Percentiles rank a stretch among this genome's conserved stretches.
phyloP scores from a whole-genome alignment of 2,888 invertebrate genomes.

The Macrophya annulata region DNA sequence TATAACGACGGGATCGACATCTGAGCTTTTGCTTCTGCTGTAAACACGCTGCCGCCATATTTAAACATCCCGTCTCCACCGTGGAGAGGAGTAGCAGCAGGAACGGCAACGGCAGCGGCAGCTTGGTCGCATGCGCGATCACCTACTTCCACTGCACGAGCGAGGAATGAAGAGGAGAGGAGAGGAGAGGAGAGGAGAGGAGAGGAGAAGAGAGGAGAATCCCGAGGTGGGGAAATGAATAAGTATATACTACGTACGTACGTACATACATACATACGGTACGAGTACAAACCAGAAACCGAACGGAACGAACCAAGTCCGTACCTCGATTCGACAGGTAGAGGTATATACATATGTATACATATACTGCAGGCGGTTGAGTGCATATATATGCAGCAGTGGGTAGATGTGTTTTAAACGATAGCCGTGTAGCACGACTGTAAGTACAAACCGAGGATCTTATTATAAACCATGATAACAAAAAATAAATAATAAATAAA shows the following conservation, averaged over 20 bases:
- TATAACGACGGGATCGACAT: background rate
- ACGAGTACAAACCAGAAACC: conserved; percentile 1
- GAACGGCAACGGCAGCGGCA: background rate
- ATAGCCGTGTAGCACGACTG: background rate
- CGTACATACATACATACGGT: too few species aligned
- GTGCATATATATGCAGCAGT: background rate
- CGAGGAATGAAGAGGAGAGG: too few species aligned
- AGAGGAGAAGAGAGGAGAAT: conserved; percentile 29
- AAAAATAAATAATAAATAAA: background rate
- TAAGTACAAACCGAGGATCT: background rate
- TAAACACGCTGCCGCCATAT: conserved; percentile 71
- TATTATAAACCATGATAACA: background rate
- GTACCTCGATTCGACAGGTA: background rate
- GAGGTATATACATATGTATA: background rate
- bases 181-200: too few species aligned
- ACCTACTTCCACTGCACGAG: background rate
- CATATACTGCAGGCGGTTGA: background rate
- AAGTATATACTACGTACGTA: too few species aligned
- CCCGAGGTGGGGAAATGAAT: conserved; percentile 28
- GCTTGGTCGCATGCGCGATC: conserved; percentile 23
- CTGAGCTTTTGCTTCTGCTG: conserved; percentile 55
- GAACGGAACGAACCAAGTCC: background rate
- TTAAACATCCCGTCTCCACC: conserved; percentile 68
- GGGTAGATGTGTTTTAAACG: background rate
- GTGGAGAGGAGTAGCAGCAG: background rate